Evolutionary conservation across 2,888 invertebrate genomes (phyloP).

Genomic region (Thera obeliscata): DNA sequence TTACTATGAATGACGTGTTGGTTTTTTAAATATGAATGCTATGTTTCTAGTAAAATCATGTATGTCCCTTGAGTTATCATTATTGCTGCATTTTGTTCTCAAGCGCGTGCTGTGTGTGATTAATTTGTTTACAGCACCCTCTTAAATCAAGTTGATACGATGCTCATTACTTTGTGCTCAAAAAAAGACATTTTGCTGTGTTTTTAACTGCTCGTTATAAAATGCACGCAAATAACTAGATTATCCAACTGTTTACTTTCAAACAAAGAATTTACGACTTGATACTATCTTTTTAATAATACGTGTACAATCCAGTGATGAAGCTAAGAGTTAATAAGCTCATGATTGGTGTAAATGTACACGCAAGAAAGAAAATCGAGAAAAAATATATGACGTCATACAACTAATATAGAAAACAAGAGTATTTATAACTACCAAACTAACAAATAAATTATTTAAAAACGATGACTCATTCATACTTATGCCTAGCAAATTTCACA

Average conservation of each 20-base stretch:
- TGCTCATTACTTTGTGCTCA: not conserved
- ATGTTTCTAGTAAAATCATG: no score
- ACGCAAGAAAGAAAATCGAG: constrained; percentile 15
- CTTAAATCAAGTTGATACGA: not conserved
- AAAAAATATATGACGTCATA: no score
- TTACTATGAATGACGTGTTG: no score
- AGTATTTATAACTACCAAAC: no score
- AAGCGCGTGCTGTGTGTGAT: no score
- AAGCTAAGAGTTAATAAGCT: constrained; percentile 3
- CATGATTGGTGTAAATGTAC: constrained; percentile 1
- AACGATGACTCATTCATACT: no score
- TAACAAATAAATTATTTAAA: no score
- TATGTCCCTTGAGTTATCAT: no score
- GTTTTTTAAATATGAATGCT: no score
- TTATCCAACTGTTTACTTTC: constrained; percentile 41
- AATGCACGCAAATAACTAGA: constrained; percentile 22
- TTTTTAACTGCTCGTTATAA: constrained; percentile 3
- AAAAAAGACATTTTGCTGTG: constrained; percentile 2
- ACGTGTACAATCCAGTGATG: constrained; percentile 21
- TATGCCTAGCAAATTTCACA: no score
- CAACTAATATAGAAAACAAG: no score
- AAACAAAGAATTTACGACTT: constrained; percentile 43
- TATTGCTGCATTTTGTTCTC: no score
- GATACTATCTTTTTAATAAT: constrained; percentile 39
- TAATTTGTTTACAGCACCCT: not conserved